Base-by-base conservation (phyloP, 2,113 vertebrate species). In the Zosterops japonicus region DNA sequence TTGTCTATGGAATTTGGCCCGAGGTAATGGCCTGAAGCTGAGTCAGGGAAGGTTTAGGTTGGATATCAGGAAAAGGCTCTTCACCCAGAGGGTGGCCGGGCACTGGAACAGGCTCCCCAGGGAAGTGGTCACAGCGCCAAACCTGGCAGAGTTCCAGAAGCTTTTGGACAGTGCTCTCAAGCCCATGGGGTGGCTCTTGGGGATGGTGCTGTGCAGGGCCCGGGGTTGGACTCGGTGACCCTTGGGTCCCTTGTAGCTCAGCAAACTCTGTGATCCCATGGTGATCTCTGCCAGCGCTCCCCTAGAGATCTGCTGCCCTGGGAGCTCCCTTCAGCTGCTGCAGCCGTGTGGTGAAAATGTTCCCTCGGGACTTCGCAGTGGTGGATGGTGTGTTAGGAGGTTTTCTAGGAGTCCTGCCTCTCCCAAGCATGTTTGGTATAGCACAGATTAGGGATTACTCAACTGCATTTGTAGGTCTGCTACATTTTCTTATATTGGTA, bases 231-330 rank as follows among this genome's bases (percentile, higher is more conserved):
- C 11, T 36, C 13, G 1, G 5, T 27, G 71, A 5, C 17, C 36
- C 17, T 3, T 9, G 63, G 22, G 39, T 23, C 36, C 63, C 14
- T 18, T 19, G 27, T 27, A 33, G 27, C 46, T 36, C 53, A 19
- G 46, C 22, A 0, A 0, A 2, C 1, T 24, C 31, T 4, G 44
- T 6, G 44, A 5, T 14, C 52, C 36, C 27, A 5, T 29, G 15
- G 29, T 36, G 7, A 12, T 8, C 29, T 39, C 39, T 57, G 19
- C 14, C 65, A 6, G 14, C 16, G 12, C 13, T 11, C 13, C n/a
- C 7, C 0, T 0, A 4, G 16, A 41, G 9, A 10, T 24, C 21
- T 1, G 2, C 2, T 25, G 14, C 14, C 33, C 35, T 12, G 29
- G 42, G 39, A 44, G 25, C 2, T 3, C 9, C 2, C 13, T 60